Conservation (phyloP, 2,888 invertebrate species). For the Silvanus unidentatus region DNA sequence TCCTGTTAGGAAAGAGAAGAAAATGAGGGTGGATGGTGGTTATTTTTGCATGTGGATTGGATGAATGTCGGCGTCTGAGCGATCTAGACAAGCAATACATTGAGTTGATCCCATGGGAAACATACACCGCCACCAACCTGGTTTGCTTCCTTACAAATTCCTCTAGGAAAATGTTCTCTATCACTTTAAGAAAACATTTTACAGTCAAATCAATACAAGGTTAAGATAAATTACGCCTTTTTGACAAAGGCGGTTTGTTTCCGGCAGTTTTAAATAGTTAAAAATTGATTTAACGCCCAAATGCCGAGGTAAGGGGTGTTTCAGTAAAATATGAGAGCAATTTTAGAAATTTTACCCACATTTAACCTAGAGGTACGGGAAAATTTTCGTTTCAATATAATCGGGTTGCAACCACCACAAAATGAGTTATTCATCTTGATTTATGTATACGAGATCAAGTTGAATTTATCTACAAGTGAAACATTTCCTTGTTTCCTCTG, state of each 20-base stretch:
- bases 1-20: constrained; percentile 3
- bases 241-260: no score
- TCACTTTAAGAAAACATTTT: no score
- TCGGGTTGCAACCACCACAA: constrained; percentile 38
- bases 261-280: no score
- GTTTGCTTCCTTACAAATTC: constrained; percentile 24
- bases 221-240: no score
- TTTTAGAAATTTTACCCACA: constrained; percentile 41
- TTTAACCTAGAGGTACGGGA: constrained; percentile 30
- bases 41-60: constrained; percentile 38
- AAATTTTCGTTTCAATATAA: constrained; percentile 37
- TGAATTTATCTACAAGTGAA: constrained; percentile 29
- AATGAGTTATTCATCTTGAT: constrained; percentile 44
- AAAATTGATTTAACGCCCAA: no score
- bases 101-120: constrained; percentile 29
- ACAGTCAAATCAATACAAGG: no score
- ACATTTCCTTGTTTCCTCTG: constrained; percentile 13
- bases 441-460: constrained; percentile 38
- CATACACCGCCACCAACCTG: constrained; percentile 29
- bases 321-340: constrained; percentile 38
- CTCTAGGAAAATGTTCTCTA: neutral
- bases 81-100: constrained; percentile 41
- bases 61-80: constrained; percentile 39
- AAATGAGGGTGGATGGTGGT: constrained; percentile 15
- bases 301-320: no score